Conservation (phyloP, 2,113 vertebrate species). For the Nanorana parkeri region DNA sequence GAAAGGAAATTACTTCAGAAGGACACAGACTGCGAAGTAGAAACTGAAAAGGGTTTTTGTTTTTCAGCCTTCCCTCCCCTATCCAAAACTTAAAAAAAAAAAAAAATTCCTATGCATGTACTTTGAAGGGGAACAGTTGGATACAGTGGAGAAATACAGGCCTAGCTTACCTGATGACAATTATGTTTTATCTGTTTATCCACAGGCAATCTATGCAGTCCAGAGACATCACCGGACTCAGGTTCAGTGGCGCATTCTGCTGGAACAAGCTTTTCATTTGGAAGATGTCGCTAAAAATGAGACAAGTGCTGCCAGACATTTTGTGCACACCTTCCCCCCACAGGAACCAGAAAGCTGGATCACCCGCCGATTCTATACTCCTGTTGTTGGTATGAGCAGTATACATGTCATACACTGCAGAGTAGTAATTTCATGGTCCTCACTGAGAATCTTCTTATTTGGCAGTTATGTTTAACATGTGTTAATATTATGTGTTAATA, state of each 20-base stretch:
- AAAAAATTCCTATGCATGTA: too few species aligned
- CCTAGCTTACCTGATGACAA: too few species aligned
- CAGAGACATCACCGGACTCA: constrained; percentile 85
- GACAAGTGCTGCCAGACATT: constrained; percentile 76
- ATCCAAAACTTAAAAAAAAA: too few species aligned
- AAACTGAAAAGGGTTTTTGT: too few species aligned
- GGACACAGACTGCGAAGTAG: too few species aligned
- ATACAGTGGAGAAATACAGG: too few species aligned
- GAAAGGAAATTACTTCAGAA: too few species aligned
- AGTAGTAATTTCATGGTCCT: not conserved
- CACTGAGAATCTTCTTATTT: not conserved
- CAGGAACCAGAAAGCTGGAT: constrained; percentile 79
- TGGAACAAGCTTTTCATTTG: constrained; percentile 87
- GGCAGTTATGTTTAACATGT: too few species aligned
- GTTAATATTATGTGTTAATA: too few species aligned
- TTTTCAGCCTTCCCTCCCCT: too few species aligned
- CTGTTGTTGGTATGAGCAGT: constrained; percentile 81
- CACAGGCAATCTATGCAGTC: constrained; percentile 86
- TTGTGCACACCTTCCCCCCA: constrained; percentile 80
- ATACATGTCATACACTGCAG: not conserved
- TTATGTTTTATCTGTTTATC: constrained; percentile 27
- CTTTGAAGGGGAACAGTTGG: too few species aligned
- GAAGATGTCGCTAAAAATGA: constrained; percentile 90
- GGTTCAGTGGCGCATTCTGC: constrained; percentile 88
- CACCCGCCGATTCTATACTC: constrained; percentile 81